phyloP scores from a whole-genome alignment of 2,113 vertebrate species.

The Kryptolebias marmoratus region DNA sequence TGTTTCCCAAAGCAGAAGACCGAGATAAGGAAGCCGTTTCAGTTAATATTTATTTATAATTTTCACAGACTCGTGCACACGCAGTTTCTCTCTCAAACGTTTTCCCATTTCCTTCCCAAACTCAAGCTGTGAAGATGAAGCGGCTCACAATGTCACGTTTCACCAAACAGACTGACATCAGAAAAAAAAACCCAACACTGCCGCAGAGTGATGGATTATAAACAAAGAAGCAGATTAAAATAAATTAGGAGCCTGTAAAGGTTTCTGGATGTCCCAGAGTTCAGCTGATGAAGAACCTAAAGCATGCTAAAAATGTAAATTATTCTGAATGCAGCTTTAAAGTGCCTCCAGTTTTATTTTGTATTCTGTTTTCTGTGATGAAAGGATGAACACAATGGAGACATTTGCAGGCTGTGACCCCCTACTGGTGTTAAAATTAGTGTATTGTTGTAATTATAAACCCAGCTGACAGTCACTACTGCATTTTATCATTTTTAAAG shows the following conservation, averaged over 20 bases:
- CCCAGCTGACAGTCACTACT: no score
- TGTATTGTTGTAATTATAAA: no score
- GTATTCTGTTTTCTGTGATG: no score
- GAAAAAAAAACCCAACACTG: background rate
- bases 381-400: no score
- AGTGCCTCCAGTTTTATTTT: no score
- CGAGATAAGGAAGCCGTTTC: constrained; percentile 44
- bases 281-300: constrained; percentile 35
- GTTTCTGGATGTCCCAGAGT: constrained; percentile 48
- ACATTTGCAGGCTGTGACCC: no score
- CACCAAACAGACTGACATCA: constrained; percentile 22
- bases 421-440: no score
- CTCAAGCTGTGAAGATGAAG: constrained; percentile 22
- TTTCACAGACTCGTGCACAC: background rate
- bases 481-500: no score
- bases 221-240: constrained; percentile 45
- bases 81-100: background rate
- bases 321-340: background rate
- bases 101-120: constrained; percentile 17
- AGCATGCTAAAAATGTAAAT: constrained; percentile 22
- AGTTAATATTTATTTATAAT: background rate
- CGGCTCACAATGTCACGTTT: constrained; percentile 17
- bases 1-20: constrained; percentile 27
- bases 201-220: constrained; percentile 37
- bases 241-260: constrained; percentile 21